phyloP scores from a whole-genome alignment of 2,888 invertebrate species.

The Cheilosia impressa region DNA sequence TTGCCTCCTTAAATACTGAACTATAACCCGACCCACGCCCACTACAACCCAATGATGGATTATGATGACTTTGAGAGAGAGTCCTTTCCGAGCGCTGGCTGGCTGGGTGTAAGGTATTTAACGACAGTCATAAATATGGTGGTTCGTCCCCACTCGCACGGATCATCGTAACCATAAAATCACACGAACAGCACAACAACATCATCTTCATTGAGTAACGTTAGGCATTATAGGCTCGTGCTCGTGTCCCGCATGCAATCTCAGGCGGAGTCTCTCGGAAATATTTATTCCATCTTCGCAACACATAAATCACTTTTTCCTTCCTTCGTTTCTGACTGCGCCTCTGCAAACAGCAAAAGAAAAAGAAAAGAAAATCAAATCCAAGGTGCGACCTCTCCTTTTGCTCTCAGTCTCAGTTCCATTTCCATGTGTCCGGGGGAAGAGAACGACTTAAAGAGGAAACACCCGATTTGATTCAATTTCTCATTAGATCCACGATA shows the following conservation, averaged over 20 bases:
- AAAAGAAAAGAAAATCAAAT: slow-evolving; percentile 20
- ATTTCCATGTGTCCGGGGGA: background rate
- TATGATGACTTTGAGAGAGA: background rate
- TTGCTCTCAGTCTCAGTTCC: background rate
- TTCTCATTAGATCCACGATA: slow-evolving; percentile 54
- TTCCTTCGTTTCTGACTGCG: slow-evolving; percentile 17
- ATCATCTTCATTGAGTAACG: slow-evolving; percentile 13
- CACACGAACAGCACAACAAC: slow-evolving; percentile 1
- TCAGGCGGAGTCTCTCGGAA: slow-evolving; percentile 1
- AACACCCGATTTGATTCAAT: slow-evolving; percentile 32
- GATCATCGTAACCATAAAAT: slow-evolving; percentile 26
- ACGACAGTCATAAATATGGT: slow-evolving; percentile 55
- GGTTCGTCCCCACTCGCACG: slow-evolving; percentile 24
- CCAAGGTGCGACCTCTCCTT: slow-evolving; percentile 18
- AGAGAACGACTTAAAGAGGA: background rate
- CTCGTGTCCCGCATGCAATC: background rate
- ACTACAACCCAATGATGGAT: background rate
- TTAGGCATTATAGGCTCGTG: background rate
- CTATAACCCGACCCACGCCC: too few species aligned
- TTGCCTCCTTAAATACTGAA: too few species aligned
- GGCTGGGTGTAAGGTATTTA: slow-evolving; percentile 25
- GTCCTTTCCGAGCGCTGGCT: background rate
- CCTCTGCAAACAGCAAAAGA: background rate
- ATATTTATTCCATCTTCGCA: slow-evolving; percentile 12
- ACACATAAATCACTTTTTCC: slow-evolving; percentile 49